Conservation (phyloP, 2,113 vertebrate species). For the Coturnix japonica region DNA sequence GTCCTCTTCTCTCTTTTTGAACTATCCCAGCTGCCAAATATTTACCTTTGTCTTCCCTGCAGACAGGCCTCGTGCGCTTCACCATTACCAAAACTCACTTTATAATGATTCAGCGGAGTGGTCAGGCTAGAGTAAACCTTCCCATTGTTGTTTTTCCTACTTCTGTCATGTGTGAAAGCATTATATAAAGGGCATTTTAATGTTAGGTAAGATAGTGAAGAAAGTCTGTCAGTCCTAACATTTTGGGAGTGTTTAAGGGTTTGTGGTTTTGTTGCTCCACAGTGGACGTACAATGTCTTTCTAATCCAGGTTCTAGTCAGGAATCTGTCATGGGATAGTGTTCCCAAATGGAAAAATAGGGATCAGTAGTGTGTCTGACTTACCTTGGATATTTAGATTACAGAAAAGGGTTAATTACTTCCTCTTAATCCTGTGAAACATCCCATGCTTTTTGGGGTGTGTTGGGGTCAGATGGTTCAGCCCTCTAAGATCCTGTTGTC, state of each 20-base stretch:
- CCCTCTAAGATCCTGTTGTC: background rate
- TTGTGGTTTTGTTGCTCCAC: background rate
- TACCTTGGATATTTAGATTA: background rate
- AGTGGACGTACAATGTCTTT: background rate
- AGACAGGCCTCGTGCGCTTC: background rate
- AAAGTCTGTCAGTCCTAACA: background rate
- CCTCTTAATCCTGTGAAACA: background rate
- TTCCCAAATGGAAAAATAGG: background rate
- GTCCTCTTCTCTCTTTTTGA: slow-evolving; percentile 15
- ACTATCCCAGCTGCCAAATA: slow-evolving; percentile 12
- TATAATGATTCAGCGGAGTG: background rate
- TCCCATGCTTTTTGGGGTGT: background rate
- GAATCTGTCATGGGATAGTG: background rate
- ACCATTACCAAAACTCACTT: background rate
- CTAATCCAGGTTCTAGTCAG: background rate
- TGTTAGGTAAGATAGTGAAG: background rate
- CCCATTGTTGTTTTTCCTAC: background rate
- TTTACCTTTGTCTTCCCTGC: slow-evolving; percentile 15
- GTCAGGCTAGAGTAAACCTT: background rate
- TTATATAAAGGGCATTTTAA: background rate
- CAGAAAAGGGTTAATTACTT: background rate
- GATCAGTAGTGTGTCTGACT: background rate
- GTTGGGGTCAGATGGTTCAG: slow-evolving; percentile 24
- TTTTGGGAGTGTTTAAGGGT: background rate
- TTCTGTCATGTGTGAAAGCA: background rate